Conservation (phyloP, 2,113 vertebrate species). For the Chloropsis hardwickii region DNA sequence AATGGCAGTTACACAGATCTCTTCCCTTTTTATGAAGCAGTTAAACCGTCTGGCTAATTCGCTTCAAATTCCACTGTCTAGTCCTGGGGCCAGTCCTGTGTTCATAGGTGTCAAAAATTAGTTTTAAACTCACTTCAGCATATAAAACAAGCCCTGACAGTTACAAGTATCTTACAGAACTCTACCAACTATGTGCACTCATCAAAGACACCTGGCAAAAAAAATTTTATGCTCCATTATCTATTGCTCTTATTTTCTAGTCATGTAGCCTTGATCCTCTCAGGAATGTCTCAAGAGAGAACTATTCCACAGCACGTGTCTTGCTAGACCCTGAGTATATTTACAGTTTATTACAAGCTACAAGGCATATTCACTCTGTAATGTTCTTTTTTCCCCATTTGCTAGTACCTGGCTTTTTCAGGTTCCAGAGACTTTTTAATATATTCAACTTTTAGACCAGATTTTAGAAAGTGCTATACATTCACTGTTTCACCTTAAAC, state of each 20-base stretch:
- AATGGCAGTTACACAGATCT: not conserved
- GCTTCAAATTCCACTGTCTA: not conserved
- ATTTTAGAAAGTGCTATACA: not conserved
- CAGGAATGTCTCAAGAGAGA: not conserved
- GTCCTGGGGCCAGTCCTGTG: not conserved
- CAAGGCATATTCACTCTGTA: not conserved
- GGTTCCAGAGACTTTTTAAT: not conserved
- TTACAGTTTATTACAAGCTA: not conserved
- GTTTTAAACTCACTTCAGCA: not conserved
- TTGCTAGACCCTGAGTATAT: not conserved
- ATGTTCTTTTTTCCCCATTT: not conserved
- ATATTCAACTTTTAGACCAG: not conserved
- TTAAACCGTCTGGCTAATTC: not conserved
- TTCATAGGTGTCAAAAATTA: not conserved
- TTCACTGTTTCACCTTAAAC: not conserved
- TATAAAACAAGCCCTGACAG: not conserved
- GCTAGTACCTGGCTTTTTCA: not conserved
- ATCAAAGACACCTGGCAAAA: not conserved
- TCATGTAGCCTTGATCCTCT: not conserved
- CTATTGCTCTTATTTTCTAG: not conserved
- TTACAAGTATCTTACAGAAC: not conserved
- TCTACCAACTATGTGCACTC: not conserved
- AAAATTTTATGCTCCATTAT: not conserved
- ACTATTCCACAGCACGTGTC: not conserved
- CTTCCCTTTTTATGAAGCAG: not conserved